phyloP scores from a whole-genome alignment of 2,113 vertebrate genomes.

The Oostethus manadensis region DNA sequence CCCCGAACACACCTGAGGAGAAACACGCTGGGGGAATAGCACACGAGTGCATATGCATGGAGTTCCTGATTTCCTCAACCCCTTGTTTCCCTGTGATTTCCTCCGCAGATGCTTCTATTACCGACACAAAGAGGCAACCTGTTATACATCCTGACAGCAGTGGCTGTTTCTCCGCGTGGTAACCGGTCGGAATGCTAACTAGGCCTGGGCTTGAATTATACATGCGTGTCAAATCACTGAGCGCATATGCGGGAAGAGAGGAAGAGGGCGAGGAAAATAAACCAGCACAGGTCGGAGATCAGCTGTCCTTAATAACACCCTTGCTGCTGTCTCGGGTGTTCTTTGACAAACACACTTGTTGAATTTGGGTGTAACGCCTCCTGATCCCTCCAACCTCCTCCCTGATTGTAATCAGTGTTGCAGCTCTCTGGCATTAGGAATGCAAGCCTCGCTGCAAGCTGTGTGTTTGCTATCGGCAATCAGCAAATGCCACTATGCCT shows the following conservation, averaged over 20 bases:
- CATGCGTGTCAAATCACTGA: constrained; percentile 37
- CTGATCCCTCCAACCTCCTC: constrained; percentile 31
- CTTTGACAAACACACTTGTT: constrained; percentile 46
- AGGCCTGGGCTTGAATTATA: constrained; percentile 48
- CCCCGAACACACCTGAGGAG: constrained; percentile 26
- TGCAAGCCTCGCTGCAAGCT: constrained; percentile 37
- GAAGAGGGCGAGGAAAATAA: constrained; percentile 14
- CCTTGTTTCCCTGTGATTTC: constrained; percentile 38
- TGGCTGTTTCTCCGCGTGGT: constrained; percentile 29
- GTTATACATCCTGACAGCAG: constrained; percentile 38
- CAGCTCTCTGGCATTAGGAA: constrained; percentile 39
- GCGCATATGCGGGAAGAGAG: constrained; percentile 7
- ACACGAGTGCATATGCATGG: constrained; percentile 36
- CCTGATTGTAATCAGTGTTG: constrained; percentile 57
- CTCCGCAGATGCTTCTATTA: constrained; percentile 34
- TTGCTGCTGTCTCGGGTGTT: constrained; percentile 25
- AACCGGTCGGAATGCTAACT: constrained; percentile 42
- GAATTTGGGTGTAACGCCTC: constrained; percentile 43
- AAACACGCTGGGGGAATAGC: constrained; percentile 9
- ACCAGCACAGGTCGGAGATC: constrained; percentile 28
- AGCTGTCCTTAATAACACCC: constrained; percentile 35
- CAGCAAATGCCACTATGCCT: constrained; percentile 43
- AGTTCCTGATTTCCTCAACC: constrained; percentile 43
- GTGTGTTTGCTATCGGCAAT: constrained; percentile 52
- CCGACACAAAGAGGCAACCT: constrained; percentile 30